Conservation (phyloP, 2,113 vertebrate genomes). For the Camarhynchus parvulus region DNA sequence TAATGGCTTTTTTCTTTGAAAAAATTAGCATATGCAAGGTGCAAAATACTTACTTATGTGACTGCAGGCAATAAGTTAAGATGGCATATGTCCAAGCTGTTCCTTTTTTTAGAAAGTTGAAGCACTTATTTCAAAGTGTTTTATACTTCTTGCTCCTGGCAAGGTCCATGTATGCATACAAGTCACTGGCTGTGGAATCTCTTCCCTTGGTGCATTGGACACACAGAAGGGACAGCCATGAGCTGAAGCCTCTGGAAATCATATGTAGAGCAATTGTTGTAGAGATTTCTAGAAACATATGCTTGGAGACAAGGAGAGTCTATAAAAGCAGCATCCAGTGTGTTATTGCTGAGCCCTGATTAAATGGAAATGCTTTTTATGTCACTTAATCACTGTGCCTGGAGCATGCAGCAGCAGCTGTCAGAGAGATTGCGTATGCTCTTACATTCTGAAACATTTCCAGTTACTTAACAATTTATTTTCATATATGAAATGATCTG, state of each 20-base stretch:
- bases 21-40: neutral
- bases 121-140: neutral
- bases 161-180: rapidly evolving
- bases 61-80: neutral
- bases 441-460: conserved; percentile 26
- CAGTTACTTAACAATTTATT: neutral
- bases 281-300: neutral
- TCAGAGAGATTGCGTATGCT: neutral
- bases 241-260: neutral
- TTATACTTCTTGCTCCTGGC: neutral
- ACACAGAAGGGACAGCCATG: neutral
- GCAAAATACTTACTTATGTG: neutral
- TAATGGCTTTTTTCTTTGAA: neutral
- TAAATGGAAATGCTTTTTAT: neutral
- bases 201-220: neutral
- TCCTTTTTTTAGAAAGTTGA: neutral
- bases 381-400: neutral
- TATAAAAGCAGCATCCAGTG: neutral
- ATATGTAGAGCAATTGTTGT: neutral
- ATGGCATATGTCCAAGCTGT: neutral
- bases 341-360: neutral
- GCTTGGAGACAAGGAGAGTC: neutral
- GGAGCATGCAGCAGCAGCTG: neutral
- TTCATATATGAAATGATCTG: neutral
- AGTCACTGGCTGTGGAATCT: neutral